These are phyloP conservation scores for Eriosoma lanigerum DNA, from an alignment of 1,140 invertebrate genomes.

Conservation along the genomic window DNA sequence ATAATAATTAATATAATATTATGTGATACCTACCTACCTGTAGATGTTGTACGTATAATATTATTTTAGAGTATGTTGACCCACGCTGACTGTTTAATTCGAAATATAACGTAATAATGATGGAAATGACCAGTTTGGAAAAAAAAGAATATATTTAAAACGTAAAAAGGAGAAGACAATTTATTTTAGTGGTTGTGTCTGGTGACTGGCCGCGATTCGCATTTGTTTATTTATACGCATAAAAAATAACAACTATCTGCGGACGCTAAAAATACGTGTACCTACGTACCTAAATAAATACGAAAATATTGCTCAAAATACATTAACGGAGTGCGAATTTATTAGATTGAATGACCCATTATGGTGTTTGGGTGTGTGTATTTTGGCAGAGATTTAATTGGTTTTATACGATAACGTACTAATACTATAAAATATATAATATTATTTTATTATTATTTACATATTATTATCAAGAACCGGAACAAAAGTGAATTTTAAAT, in stretches of 20 bases:
- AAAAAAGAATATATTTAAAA: background rate
- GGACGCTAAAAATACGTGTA: too few species aligned
- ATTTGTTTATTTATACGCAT: slow-evolving; percentile 7
- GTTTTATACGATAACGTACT: background rate
- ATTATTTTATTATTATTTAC: background rate
- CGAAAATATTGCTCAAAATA: slow-evolving; percentile 22
- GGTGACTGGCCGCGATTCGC: background rate
- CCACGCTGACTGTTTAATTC: slow-evolving; percentile 12
- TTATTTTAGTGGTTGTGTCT: too few species aligned
- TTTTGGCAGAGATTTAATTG: slow-evolving; percentile 14
- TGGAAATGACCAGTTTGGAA: slow-evolving; percentile 31
- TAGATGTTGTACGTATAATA: background rate
- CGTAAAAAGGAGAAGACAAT: slow-evolving; percentile 15
- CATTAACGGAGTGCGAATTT: slow-evolving; percentile 15
- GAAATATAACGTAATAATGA: slow-evolving; percentile 10
- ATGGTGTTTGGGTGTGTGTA: background rate
- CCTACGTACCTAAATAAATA: background rate
- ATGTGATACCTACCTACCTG: too few species aligned
- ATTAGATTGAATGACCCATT: background rate
- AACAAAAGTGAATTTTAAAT: slow-evolving; percentile 34
- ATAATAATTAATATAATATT: too few species aligned
- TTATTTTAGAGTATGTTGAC: slow-evolving; percentile 24
- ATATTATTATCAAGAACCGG: background rate
- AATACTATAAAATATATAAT: too few species aligned
- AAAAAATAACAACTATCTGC: too few species aligned